Conservation (phyloP, 2,113 vertebrate genomes). For the Nesoenas mayeri region DNA sequence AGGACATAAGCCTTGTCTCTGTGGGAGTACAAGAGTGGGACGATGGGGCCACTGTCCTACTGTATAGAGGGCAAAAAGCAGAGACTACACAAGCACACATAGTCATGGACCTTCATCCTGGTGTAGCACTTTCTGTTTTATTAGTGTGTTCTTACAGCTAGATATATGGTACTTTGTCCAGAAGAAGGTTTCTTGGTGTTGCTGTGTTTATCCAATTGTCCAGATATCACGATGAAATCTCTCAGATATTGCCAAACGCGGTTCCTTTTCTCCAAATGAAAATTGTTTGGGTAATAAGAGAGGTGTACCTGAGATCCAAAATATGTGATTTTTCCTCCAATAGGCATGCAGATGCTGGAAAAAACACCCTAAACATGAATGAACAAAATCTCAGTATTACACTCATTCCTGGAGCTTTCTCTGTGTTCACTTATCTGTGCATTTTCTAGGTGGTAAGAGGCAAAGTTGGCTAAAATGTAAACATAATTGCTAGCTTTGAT, state of each 20-base stretch:
- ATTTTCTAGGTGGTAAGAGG: neutral
- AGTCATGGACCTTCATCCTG: neutral
- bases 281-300: neutral
- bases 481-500: constrained; percentile 5
- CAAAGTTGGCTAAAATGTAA: neutral
- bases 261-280: neutral
- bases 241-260: neutral
- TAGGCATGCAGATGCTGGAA: neutral
- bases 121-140: neutral
- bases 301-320: neutral
- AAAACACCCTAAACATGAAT: neutral
- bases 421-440: neutral
- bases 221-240: neutral
- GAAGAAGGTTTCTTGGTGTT: neutral
- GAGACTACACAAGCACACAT: neutral
- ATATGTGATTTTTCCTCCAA: neutral
- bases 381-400: neutral
- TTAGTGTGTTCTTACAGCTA: neutral
- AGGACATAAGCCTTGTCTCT: rapidly evolving
- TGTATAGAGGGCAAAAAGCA: neutral
- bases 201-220: neutral
- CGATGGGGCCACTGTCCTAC: rapidly evolving
- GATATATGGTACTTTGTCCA: neutral
- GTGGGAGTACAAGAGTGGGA: neutral
- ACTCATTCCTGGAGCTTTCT: neutral